phyloP scores from a whole-genome alignment of 2,888 invertebrate species.

The Eupsilia transversa region DNA sequence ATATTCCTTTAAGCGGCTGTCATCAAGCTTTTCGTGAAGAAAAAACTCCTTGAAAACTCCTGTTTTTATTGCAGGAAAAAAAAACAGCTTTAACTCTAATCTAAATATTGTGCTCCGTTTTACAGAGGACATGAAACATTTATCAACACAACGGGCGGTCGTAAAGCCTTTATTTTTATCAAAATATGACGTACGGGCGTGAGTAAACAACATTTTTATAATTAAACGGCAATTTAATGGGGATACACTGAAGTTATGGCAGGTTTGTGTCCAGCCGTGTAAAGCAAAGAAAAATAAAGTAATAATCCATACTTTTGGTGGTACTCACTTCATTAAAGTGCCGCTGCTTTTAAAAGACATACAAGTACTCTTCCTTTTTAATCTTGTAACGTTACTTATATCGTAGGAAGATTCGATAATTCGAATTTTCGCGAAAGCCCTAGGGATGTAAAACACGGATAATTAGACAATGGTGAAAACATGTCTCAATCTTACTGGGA shows the following conservation, averaged over 20 bases:
- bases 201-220: conserved; percentile 51
- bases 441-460: no score
- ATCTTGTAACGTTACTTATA: no score
- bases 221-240: conserved; percentile 48
- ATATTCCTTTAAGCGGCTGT: neutral
- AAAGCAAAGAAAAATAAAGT: neutral
- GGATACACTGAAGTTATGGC: neutral
- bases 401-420: no score
- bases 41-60: neutral
- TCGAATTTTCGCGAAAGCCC: no score
- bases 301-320: neutral
- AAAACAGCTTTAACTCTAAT: neutral
- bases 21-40: no score
- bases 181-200: conserved; percentile 42
- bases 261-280: neutral
- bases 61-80: neutral
- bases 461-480: no score
- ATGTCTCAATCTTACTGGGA: no score
- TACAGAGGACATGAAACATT: conserved; percentile 42
- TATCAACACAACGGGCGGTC: conserved; percentile 26
- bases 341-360: no score
- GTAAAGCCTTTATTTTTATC: conserved; percentile 58
- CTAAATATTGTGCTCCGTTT: conserved; percentile 27
- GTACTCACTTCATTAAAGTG: neutral
- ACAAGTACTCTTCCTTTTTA: no score